phyloP scores from a whole-genome alignment of 2,113 vertebrate genomes.

The Takifugu bimaculatus region DNA sequence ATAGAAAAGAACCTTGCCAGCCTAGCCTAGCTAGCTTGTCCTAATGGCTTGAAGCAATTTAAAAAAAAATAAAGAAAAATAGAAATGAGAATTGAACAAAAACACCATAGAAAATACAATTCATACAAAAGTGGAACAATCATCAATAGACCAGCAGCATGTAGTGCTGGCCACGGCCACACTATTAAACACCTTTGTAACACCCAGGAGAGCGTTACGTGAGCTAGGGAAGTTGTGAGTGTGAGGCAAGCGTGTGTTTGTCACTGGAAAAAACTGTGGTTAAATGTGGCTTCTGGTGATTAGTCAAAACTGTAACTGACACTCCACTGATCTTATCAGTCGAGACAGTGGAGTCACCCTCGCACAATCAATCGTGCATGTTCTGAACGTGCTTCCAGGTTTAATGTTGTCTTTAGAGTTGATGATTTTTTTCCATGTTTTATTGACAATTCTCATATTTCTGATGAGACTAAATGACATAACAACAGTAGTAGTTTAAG shows the following conservation, averaged over 20 bases:
- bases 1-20: too few species aligned
- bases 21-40: too few species aligned
- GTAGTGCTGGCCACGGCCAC: slow-evolving; percentile 23
- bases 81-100: too few species aligned
- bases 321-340: slow-evolving; percentile 56
- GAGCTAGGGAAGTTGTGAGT: slow-evolving; percentile 11
- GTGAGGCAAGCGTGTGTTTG: neutral
- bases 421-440: too few species aligned
- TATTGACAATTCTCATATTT: too few species aligned
- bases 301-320: slow-evolving; percentile 66
- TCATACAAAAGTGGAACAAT: slow-evolving; percentile 52
- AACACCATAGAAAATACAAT: slow-evolving; percentile 25
- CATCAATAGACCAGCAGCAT: slow-evolving; percentile 30
- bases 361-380: too few species aligned
- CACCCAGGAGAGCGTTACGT: slow-evolving; percentile 15
- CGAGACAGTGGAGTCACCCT: slow-evolving; percentile 20
- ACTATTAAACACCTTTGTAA: slow-evolving; percentile 30
- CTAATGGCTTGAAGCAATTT: too few species aligned
- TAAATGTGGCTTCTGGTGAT: slow-evolving; percentile 56
- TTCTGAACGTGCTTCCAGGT: too few species aligned
- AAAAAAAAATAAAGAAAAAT: too few species aligned
- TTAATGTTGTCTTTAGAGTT: too few species aligned
- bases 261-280: slow-evolving; percentile 1
- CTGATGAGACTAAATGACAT: too few species aligned
- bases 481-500: too few species aligned